A percentile compares a stretch with the other conserved stretches of the same genome.
Conservation (phyloP, 1,140 invertebrate species). For the Drosophila littoralis region DNA sequence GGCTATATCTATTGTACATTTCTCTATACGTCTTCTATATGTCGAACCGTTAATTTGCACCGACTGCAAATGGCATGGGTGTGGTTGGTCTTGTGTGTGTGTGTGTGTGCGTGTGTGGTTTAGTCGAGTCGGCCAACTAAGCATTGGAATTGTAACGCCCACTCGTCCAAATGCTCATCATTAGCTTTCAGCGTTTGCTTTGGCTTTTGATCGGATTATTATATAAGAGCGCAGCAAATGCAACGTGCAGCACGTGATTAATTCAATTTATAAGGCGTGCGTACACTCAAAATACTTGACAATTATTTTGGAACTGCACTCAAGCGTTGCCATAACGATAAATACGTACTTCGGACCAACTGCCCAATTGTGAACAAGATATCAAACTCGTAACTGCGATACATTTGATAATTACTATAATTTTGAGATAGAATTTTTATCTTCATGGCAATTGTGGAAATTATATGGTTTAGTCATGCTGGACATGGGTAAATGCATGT, state of each 20-base stretch:
- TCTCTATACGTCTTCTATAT: constrained; percentile 15
- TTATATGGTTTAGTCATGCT: background rate
- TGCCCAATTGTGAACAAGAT: constrained; percentile 7
- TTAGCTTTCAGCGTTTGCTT: constrained; percentile 25
- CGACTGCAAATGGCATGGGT: constrained; percentile 47
- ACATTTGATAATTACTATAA: constrained; percentile 18
- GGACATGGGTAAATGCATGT: background rate
- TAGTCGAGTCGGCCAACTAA: constrained; percentile 14
- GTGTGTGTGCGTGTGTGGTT: constrained; percentile 11
- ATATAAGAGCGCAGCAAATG: constrained; percentile 31
- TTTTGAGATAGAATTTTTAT: background rate
- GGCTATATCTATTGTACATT: constrained; percentile 15
- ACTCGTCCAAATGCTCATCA: constrained; percentile 19
- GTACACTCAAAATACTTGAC: constrained; percentile 11
- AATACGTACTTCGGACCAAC: constrained; percentile 7
- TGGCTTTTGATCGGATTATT: constrained; percentile 5
- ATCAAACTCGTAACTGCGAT: background rate
- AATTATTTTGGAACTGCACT: constrained; percentile 34
- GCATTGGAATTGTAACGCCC: constrained; percentile 23
- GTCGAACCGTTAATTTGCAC: constrained; percentile 39
- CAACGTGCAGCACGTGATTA: constrained; percentile 45
- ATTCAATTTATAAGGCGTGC: constrained; percentile 22
- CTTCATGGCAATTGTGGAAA: background rate
- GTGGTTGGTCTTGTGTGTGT: constrained; percentile 32
- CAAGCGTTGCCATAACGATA: constrained; percentile 20